A percentile compares a stretch with the other conserved stretches of the same genome.
Evolutionary conservation across 2,113 vertebrate genomes (phyloP).

Genomic region (Perognathus longimembris): DNA sequence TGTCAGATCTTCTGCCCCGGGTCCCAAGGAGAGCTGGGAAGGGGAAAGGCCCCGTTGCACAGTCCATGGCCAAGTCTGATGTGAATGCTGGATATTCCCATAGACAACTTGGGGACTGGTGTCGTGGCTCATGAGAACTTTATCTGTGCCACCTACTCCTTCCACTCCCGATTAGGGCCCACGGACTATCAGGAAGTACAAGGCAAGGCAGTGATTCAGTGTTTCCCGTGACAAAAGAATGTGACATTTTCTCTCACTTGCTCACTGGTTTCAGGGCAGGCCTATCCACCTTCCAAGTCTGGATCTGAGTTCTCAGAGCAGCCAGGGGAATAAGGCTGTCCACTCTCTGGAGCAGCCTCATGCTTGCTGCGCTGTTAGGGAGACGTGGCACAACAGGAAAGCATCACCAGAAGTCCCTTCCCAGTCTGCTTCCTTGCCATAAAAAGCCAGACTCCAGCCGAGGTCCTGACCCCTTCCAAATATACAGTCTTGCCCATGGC

Average conservation of each 20-base stretch:
- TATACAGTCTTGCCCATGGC: slow-evolving; percentile 47
- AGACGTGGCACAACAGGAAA: slow-evolving; percentile 63
- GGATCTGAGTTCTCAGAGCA: neutral
- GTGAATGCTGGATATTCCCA: neutral
- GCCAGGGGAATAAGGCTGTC: neutral
- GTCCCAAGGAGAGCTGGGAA: neutral
- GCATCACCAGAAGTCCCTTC: slow-evolving; percentile 61
- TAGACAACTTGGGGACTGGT: neutral
- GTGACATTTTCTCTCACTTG: neutral
- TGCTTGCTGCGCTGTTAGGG: neutral
- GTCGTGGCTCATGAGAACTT: neutral
- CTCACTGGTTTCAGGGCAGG: neutral
- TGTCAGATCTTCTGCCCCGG: fast-evolving
- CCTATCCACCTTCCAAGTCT: neutral
- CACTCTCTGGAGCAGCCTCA: neutral
- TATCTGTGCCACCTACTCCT: neutral
- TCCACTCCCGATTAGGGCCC: neutral
- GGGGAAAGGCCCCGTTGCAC: no score
- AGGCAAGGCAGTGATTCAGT: neutral
- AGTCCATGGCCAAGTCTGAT: neutral
- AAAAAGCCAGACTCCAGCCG: slow-evolving; percentile 72
- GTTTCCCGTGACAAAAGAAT: neutral
- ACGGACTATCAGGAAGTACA: neutral
- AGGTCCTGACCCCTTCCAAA: slow-evolving; percentile 75
- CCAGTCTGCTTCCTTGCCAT: slow-evolving; percentile 70